A percentile compares a stretch with the other conserved stretches of the same genome.
Evolutionary conservation across 2,888 invertebrate genomes (phyloP).

Genomic region (Phania funesta): DNA sequence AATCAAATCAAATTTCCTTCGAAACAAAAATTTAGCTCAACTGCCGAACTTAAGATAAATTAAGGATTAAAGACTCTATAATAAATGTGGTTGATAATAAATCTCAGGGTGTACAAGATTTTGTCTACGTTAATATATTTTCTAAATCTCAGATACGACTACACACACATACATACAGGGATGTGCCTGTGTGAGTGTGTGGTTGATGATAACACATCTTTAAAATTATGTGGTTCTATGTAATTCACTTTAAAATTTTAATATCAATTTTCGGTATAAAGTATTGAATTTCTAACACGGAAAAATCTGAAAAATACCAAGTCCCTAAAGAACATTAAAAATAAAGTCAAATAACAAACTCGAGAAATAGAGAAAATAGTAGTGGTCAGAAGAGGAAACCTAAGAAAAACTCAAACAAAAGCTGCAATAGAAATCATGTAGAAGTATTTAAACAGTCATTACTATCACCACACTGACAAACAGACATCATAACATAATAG

Average conservation of each 20-base stretch:
- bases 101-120: conserved; percentile 46
- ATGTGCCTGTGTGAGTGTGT: not conserved
- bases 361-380: not conserved
- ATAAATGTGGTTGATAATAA: conserved; percentile 61
- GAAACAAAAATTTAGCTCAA: conserved; percentile 39
- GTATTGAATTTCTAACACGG: conserved; percentile 40
- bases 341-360: conserved; percentile 21
- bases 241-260: not conserved
- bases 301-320: not conserved
- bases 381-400: not conserved
- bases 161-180: not conserved
- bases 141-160: not conserved
- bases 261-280: not conserved
- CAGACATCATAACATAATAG: conserved; percentile 32
- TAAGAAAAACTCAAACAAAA: conserved; percentile 4
- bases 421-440: conserved; percentile 31
- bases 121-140: conserved; percentile 40
- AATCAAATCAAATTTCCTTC: conserved; percentile 50
- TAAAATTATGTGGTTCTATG: conserved; percentile 45
- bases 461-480: not conserved
- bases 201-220: not conserved
- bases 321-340: not conserved
- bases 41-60: conserved; percentile 64
- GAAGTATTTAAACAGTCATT: conserved; percentile 33
- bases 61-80: conserved; percentile 54